Evolutionary conservation across 1,140 invertebrate species (phyloP).

Genomic region (Drosophila bocki): DNA sequence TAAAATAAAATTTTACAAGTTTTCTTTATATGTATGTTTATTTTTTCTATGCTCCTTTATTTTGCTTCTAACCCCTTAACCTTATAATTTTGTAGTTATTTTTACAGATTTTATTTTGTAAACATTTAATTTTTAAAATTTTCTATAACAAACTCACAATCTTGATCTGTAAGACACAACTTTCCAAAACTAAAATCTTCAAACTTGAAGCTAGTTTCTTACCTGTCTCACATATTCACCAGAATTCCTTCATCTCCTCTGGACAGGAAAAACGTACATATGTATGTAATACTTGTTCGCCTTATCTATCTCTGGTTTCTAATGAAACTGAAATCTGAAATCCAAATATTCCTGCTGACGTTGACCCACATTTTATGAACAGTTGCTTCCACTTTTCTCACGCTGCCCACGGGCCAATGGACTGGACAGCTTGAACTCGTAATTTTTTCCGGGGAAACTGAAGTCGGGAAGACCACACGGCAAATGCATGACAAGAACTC

Average conservation of each 20-base stretch:
- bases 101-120: not conserved
- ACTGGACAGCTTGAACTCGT: conserved; percentile 28
- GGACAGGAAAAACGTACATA: not conserved
- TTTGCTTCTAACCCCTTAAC: too few relatives aligned
- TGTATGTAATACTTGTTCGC: not conserved
- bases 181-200: not conserved
- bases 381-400: conserved; percentile 32
- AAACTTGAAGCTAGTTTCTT: not conserved
- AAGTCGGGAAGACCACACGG: conserved; percentile 23
- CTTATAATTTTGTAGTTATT: too few relatives aligned
- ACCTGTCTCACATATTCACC: conserved; percentile 11
- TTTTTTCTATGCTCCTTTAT: too few relatives aligned
- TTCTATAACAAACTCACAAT: not conserved
- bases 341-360: conserved; percentile 14
- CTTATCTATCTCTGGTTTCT: conserved; percentile 28
- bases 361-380: conserved; percentile 22
- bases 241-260: conserved; percentile 1
- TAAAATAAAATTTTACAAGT: too few relatives aligned
- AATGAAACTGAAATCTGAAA: conserved; percentile 31
- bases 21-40: too few relatives aligned
- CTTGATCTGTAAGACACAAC: not conserved
- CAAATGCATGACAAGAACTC: conserved; percentile 28
- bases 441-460: conserved; percentile 17
- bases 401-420: conserved; percentile 35
- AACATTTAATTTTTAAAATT: not conserved